Evolutionary conservation across 2,797 vertebrate genomes (phyloP), one percentile per base, ranked within the genome.

Genomic region (Sebastes matsubarae): DNA sequence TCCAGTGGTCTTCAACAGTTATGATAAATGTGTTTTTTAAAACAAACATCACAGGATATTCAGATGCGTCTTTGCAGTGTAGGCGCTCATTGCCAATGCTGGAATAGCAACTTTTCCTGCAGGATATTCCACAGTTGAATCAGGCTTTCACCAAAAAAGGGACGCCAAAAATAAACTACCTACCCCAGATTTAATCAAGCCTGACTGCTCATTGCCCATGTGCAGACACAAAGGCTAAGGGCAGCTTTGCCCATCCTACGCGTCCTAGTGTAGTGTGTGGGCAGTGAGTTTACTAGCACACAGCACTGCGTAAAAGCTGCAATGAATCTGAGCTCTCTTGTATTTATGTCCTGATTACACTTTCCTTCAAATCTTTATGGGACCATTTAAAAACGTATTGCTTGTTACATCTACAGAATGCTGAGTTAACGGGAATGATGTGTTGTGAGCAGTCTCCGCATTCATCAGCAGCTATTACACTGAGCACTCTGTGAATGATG

Each of bases 351-450:
- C 76, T 80, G 61, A 75, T 86, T 79, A 71, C 63, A 69, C 79
- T 74, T 82, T 77, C 69, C 73, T 52, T 80, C 30, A 77, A 63
- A 77, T 8, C 74, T 85, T 87, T 82, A 87, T 71, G 11, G 11
- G 76, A 54, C 24, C 60, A 68, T 69, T 82, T 86, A 70, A 78
- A 82, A 82, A 27, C 18, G 1, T 68, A 38, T 29, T 36, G 30
- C 68, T 71, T 20, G 66, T 84, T 72, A 36, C 52, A 61, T 64
- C 30, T 52, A n/a, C 64, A 70, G 59, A 77, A 30, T 63, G 73
- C 73, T 67, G 59, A 81, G 50, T 75, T 60, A 32, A 57, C 55
- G 38, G 38, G 46, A 79, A 67, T 50, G 4, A 8, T 50, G 30
- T 65, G 72, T 59, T 46, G 32, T 63, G 5, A 8, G 3, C 5